Conservation (phyloP, 2,888 invertebrate species). For the Rotaria sp. region DNA sequence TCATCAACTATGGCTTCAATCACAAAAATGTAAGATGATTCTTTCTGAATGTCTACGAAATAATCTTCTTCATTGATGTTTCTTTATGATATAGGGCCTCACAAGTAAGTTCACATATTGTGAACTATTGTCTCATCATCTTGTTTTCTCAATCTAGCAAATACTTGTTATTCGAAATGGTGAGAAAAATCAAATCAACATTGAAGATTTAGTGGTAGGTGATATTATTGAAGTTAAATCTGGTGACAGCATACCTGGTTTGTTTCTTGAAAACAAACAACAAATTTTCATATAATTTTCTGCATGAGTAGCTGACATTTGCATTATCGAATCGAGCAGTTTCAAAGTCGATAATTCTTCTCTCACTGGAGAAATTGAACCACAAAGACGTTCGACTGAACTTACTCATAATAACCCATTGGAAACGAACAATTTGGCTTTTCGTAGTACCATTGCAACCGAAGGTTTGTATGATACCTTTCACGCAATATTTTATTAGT, state of each 20-base stretch:
- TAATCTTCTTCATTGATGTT: too few relatives aligned
- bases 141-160: too few relatives aligned
- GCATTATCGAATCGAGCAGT: slow-evolving; percentile 84
- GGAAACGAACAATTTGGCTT: slow-evolving; percentile 72
- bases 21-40: slow-evolving; percentile 75
- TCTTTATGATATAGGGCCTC: neutral
- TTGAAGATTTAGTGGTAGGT: slow-evolving; percentile 42
- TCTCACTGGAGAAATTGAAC: slow-evolving; percentile 70
- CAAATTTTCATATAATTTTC: too few relatives aligned
- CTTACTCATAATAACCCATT: slow-evolving; percentile 67
- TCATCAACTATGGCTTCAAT: slow-evolving; percentile 98
- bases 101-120: slow-evolving; percentile 29
- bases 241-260: slow-evolving; percentile 41
- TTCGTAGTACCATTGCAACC: slow-evolving; percentile 71
- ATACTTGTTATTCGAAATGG: slow-evolving; percentile 44
- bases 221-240: slow-evolving; percentile 40
- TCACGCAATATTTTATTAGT: too few relatives aligned
- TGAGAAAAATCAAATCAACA: slow-evolving; percentile 34
- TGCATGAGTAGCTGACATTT: slow-evolving; percentile 69
- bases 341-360: slow-evolving; percentile 76
- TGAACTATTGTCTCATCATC: neutral
- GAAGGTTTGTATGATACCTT: slow-evolving; percentile 59
- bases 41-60: too few relatives aligned
- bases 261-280: neutral
- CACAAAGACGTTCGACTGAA: slow-evolving; percentile 62